A percentile compares a stretch with the other conserved stretches of the same genome.
phyloP scores from a whole-genome alignment of 2,888 invertebrate genomes.

The Petrolisthes manimaculis region DNA sequence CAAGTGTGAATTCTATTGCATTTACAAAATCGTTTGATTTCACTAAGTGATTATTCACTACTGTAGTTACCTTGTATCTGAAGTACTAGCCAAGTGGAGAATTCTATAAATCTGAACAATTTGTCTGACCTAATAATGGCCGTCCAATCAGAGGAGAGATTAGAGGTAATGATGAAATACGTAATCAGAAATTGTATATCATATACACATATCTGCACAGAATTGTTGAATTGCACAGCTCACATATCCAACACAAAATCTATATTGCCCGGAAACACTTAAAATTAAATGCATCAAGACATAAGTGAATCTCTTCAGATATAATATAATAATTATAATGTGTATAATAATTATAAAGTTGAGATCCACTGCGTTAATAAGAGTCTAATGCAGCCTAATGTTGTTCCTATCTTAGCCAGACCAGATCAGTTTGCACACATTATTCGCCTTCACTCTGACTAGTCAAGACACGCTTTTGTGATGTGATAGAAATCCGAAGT shows the following conservation, averaged over 20 bases:
- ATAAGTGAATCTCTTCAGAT: not conserved
- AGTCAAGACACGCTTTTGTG: constrained; percentile 15
- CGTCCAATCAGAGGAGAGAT: constrained; percentile 15
- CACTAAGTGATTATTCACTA: too few relatives aligned
- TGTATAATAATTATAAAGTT: not conserved
- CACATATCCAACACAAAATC: not conserved
- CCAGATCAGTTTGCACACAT: not conserved
- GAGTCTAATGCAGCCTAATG: not conserved
- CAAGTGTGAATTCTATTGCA: too few relatives aligned
- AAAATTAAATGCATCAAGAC: not conserved
- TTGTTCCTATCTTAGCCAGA: constrained; percentile 12
- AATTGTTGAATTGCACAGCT: not conserved
- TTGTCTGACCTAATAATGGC: not conserved
- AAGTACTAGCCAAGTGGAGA: not conserved
- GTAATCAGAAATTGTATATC: not conserved
- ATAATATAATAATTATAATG: too few relatives aligned
- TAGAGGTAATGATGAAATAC: not conserved
- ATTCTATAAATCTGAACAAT: not conserved
- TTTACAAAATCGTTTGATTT: too few relatives aligned
- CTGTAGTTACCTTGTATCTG: not conserved
- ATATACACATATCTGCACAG: not conserved
- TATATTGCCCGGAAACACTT: not conserved
- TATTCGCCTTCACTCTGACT: constrained; percentile 9
- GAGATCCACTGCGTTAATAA: not conserved
- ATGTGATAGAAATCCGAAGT: constrained; percentile 9